phyloP scores from a whole-genome alignment of 2,888 invertebrate genomes.

The Drosophila subquinaria region DNA sequence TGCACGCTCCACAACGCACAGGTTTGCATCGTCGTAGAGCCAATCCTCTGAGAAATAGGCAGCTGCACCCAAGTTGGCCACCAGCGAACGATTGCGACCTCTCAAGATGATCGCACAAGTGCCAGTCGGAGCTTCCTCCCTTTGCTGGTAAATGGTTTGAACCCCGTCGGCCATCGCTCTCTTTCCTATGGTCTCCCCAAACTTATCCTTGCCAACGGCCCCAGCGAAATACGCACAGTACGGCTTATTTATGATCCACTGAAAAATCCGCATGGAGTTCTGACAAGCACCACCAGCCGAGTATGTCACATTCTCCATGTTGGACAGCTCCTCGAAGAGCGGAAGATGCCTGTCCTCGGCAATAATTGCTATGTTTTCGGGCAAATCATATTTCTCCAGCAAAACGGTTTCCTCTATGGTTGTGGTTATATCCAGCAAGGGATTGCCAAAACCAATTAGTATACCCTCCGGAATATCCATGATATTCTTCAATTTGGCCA shows the following conservation, averaged over 20 bases:
- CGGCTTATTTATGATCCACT: constrained; percentile 64
- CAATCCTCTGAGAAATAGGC: constrained; percentile 55
- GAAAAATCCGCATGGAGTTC: constrained; percentile 66
- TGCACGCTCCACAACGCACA: constrained; percentile 54
- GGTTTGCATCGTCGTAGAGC: constrained; percentile 58
- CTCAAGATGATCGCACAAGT: constrained; percentile 66
- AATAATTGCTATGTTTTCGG: constrained; percentile 60
- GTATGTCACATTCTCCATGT: constrained; percentile 51
- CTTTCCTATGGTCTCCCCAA: constrained; percentile 63
- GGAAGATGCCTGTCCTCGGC: constrained; percentile 65
- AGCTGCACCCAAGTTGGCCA: constrained; percentile 70
- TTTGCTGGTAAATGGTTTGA: constrained; percentile 53
- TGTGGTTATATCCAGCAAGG: constrained; percentile 58
- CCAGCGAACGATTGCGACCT: constrained; percentile 52
- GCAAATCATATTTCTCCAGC: constrained; percentile 68
- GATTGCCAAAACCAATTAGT: constrained; percentile 13
- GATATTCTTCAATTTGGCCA: not conserved
- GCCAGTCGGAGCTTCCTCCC: constrained; percentile 54
- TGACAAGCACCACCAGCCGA: constrained; percentile 74
- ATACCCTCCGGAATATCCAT: constrained; percentile 17
- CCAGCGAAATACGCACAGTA: constrained; percentile 49
- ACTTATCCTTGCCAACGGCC: constrained; percentile 63
- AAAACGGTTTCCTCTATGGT: constrained; percentile 57
- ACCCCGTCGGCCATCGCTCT: constrained; percentile 61
- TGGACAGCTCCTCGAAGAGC: constrained; percentile 66